Evolutionary conservation across 64 coral and sea anemone species (phyloP).

Genomic region (Stylophora pistillata): DNA sequence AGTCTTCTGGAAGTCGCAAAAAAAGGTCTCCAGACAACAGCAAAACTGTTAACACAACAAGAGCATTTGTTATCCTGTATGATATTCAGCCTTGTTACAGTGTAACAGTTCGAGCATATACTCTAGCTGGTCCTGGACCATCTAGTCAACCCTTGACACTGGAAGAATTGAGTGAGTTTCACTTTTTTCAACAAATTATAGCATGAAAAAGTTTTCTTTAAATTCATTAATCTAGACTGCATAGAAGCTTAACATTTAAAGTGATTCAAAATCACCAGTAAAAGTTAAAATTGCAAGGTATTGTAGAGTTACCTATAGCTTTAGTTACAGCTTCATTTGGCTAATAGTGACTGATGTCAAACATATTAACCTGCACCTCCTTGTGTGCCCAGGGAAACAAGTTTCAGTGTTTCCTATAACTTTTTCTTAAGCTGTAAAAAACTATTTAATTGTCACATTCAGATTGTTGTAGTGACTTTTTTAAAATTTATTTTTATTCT

Average conservation of each 20-base stretch:
- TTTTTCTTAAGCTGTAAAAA: too few species aligned
- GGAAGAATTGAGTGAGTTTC: background rate
- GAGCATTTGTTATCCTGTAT: constrained; percentile 3
- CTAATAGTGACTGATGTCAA: too few species aligned
- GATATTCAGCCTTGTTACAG: background rate
- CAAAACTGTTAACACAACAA: background rate
- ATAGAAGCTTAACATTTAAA: background rate
- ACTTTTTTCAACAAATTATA: background rate
- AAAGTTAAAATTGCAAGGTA: too few species aligned
- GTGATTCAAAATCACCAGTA: too few species aligned
- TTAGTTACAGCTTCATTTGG: too few species aligned
- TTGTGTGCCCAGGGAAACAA: too few species aligned
- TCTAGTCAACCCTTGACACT: background rate
- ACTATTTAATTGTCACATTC: too few species aligned
- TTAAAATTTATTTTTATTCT: too few species aligned
- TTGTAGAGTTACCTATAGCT: too few species aligned
- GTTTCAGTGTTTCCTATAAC: too few species aligned
- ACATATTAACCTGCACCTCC: too few species aligned
- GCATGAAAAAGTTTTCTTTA: background rate
- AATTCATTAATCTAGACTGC: background rate
- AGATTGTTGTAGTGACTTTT: too few species aligned
- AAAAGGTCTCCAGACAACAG: background rate
- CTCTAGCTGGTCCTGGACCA: background rate
- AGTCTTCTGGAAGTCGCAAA: background rate
- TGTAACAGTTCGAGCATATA: background rate